Conservation (phyloP, 2,113 vertebrate genomes). For the Heterochromis multidens region DNA sequence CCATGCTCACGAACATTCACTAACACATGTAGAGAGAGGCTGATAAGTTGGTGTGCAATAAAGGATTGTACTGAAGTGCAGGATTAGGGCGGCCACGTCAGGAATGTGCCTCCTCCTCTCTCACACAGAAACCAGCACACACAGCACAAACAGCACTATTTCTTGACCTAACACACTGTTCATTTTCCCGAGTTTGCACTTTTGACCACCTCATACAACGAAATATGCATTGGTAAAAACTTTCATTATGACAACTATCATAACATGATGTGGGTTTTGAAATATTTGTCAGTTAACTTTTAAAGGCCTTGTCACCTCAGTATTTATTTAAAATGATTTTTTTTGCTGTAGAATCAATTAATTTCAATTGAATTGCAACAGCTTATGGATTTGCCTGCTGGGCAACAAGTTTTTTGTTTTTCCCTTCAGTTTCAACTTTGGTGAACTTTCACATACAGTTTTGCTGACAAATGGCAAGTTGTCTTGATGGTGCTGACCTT, state of each 20-base stretch:
- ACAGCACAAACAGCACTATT: not conserved
- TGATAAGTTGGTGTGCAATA: not conserved
- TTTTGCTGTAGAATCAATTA: not conserved
- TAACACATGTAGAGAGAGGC: not conserved
- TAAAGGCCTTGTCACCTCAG: not conserved
- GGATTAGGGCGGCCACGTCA: conserved; percentile 30
- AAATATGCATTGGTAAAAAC: not conserved
- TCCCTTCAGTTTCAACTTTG: not conserved
- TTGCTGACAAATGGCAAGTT: not conserved
- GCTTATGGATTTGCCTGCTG: not conserved
- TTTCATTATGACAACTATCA: not conserved
- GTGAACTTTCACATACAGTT: not conserved
- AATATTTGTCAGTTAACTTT: not conserved
- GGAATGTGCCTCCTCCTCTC: conserved; percentile 36
- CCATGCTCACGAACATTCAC: not conserved
- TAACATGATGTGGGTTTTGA: not conserved
- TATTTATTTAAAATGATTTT: not conserved
- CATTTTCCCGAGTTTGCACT: not conserved
- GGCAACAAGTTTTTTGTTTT: not conserved
- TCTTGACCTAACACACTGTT: not conserved
- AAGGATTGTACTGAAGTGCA: not conserved
- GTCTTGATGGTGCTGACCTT: not conserved
- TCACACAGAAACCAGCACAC: not conserved
- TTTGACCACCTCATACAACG: not conserved
- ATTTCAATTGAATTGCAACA: not conserved